These are phyloP conservation scores for Cavia porcellus DNA, from an alignment of 2,113 vertebrate genomes.

Conservation along the genomic window DNA sequence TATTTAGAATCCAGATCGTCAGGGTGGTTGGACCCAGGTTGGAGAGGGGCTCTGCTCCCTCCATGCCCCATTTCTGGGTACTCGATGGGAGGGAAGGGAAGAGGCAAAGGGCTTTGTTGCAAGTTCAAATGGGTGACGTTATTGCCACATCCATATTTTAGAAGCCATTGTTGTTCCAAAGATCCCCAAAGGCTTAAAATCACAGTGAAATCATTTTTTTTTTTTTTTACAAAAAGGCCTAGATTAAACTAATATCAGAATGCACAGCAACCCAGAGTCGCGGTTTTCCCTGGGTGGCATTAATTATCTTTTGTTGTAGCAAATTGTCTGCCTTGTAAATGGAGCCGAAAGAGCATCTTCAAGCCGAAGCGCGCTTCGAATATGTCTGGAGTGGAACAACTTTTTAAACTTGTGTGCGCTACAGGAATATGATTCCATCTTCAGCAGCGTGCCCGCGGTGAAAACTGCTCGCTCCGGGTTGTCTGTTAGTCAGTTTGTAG, in stretches of 20 bases:
- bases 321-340: constrained; percentile 71
- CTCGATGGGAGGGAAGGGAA: neutral
- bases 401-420: constrained; percentile 57
- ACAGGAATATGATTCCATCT: constrained; percentile 1
- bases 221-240: constrained; percentile 52
- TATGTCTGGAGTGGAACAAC: neutral
- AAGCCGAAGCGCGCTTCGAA: constrained; percentile 20
- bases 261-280: neutral
- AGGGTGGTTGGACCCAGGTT: constrained; percentile 60
- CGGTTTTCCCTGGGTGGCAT: constrained; percentile 62
- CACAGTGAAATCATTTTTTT: constrained; percentile 80
- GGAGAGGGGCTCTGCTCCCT: neutral
- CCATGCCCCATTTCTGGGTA: constrained; percentile 1
- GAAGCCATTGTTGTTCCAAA: constrained; percentile 79
- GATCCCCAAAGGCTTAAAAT: constrained; percentile 79
- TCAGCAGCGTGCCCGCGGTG: neutral
- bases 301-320: constrained; percentile 74
- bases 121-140: constrained; percentile 80
- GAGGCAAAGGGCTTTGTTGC: constrained; percentile 68
- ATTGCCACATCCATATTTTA: constrained; percentile 73
- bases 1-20: constrained; percentile 26
- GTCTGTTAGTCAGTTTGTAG: neutral
- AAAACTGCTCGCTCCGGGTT: accelerated
- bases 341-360: constrained; percentile 30
- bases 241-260: constrained; percentile 77